Base-by-base conservation (phyloP, 1,140 invertebrate species). In the Sycophila sp. region DNA sequence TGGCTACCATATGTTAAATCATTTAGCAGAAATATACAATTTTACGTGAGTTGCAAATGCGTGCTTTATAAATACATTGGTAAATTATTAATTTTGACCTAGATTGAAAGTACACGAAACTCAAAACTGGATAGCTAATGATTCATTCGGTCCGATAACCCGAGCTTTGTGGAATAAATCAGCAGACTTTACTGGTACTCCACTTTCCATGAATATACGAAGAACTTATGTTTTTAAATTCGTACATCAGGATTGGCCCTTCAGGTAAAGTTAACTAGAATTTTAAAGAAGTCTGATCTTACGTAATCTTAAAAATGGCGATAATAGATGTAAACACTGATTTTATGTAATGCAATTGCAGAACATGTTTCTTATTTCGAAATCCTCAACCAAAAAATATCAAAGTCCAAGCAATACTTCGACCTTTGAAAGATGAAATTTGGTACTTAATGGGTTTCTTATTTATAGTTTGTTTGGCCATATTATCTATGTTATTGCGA, bases 181-280 rank as follows among this genome's bases (percentile, higher is more conserved):
- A 22, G 17, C 53, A 6, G 67, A 69, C 42, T 30, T 69, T 28
- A 34, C 56, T 26, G 67, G 67, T 13, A 62, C 19, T 38, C 58
- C 67, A n/a, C 8, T 26, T 1, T n/a, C 19, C n/a, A 62, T 69
- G 26, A 62, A 47, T 17, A 0, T 19, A 4, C 24, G 28, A 28
- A 60, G 67, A 28, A 42, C 58, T 7, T 38, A 60, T 13, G 24
- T 40, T 13, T 10, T 69, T 22, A 62, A 53, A 15, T 47, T 38
- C n/a, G n/a, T 60, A 8, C 7, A 34, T 28, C 47, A 38, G 17
- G 42, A 28, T 17, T 62, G 67, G 58, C 42, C 22, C 2, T 69
- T 69, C 13, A 38, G 67, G 67, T 69, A 55, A 49, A 38, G 67
- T 56, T 69, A 55, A 49, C 2, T 8, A 6, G 30, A 58, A 22